phyloP scores from a whole-genome alignment of 2,888 invertebrate species.

The Trypoxylon attenuatum region DNA sequence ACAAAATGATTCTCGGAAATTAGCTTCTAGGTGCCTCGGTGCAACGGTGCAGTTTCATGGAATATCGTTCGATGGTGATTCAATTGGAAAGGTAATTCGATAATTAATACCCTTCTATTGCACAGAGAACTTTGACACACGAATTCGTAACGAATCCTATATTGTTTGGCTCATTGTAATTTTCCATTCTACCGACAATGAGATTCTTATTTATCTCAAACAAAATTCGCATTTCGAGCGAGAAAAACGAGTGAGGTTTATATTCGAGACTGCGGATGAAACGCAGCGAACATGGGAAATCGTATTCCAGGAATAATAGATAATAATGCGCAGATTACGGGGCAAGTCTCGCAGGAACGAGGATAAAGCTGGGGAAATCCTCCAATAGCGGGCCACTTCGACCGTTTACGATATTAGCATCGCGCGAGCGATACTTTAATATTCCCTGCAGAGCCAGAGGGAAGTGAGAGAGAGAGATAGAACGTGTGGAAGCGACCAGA shows the following conservation, averaged over 20 bases:
- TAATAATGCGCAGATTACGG: neutral
- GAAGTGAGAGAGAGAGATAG: constrained; percentile 10
- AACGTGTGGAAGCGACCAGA: constrained; percentile 6
- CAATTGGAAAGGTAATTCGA: too few species aligned
- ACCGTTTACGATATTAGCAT: constrained; percentile 5
- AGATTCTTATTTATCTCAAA: too few species aligned
- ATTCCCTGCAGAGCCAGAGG: constrained; percentile 16
- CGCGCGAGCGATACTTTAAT: constrained; percentile 13
- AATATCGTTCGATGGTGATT: too few species aligned
- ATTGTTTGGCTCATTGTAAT: too few species aligned
- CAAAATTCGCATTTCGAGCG: too few species aligned
- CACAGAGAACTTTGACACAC: too few species aligned
- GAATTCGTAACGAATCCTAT: too few species aligned
- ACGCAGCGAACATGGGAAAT: neutral
- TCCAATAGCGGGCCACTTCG: neutral
- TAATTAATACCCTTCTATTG: too few species aligned
- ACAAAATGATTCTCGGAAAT: too few species aligned
- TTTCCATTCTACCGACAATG: too few species aligned
- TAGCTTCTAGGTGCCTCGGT: too few species aligned
- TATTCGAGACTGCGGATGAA: neutral
- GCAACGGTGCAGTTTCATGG: too few species aligned
- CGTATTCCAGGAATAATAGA: neutral
- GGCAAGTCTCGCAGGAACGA: neutral
- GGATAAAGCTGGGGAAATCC: constrained; percentile 5
- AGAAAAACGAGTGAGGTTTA: neutral